phyloP scores from a whole-genome alignment of 1,140 invertebrate species.

The Thalassaphorura encarpata region DNA sequence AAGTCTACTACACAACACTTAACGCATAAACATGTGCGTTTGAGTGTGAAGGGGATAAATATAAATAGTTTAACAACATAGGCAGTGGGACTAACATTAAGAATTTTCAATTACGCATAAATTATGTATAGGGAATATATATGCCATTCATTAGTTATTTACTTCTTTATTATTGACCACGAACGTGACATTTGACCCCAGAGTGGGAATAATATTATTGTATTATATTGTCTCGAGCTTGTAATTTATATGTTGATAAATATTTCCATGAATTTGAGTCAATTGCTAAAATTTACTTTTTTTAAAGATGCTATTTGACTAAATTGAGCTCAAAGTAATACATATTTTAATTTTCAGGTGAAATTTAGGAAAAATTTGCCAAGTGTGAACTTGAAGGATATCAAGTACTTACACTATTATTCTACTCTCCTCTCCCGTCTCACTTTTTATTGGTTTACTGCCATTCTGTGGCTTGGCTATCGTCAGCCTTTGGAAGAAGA shows the following conservation, averaged over 20 bases:
- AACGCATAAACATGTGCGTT: no score
- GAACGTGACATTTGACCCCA: no score
- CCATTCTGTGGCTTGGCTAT: slow-evolving; percentile 55
- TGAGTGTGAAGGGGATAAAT: no score
- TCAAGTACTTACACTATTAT: slow-evolving; percentile 44
- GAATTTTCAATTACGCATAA: no score
- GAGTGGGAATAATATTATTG: background rate
- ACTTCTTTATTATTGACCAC: no score
- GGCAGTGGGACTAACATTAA: no score
- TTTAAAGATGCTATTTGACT: background rate
- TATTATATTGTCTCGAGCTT: background rate
- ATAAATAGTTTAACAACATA: no score
- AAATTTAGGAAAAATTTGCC: background rate
- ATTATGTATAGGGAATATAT: no score
- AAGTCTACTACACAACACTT: no score
- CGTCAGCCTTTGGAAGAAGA: slow-evolving; percentile 52
- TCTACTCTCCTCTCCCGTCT: slow-evolving; percentile 57
- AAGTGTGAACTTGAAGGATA: slow-evolving; percentile 1
- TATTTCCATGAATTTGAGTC: background rate
- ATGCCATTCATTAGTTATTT: no score
- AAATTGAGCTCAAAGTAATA: background rate
- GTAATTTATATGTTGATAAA: background rate
- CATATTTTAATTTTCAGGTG: background rate
- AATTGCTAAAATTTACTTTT: background rate
- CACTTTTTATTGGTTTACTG: slow-evolving; percentile 66